These are phyloP conservation scores for Erpetoichthys calabaricus DNA, from an alignment of 2,797 vertebrate genomes.

Conservation along the genomic window DNA sequence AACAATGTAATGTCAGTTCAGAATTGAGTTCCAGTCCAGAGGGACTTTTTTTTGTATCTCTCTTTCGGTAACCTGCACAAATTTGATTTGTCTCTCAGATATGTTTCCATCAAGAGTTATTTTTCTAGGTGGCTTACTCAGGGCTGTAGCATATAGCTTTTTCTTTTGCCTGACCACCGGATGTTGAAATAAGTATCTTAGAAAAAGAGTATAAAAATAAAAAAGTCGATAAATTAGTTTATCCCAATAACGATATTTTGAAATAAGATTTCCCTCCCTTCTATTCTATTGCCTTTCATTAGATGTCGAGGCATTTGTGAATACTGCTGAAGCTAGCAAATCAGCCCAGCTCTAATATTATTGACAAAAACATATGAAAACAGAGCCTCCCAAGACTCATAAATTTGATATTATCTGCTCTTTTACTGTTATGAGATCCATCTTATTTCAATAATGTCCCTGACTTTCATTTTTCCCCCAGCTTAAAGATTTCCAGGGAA, in stretches of 20 bases:
- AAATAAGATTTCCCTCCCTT: conserved; percentile 3
- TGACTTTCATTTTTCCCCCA: not conserved
- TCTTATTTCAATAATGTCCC: conserved; percentile 8
- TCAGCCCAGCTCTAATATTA: conserved; percentile 1
- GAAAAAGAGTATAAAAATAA: not conserved
- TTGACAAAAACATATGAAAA: not conserved
- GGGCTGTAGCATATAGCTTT: not conserved
- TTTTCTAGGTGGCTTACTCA: not conserved
- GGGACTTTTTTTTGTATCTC: not conserved
- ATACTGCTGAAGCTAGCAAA: conserved; percentile 6
- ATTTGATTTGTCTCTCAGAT: conserved; percentile 1
- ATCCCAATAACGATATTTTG: not conserved
- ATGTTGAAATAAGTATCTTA: not conserved
- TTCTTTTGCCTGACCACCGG: not conserved
- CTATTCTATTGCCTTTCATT: conserved; percentile 7
- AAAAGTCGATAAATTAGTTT: not conserved
- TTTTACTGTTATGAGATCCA: conserved; percentile 3
- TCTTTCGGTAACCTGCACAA: not conserved
- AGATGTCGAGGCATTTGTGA: conserved; percentile 6
- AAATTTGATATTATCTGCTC: conserved; percentile 7
- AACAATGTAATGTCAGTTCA: not conserved
- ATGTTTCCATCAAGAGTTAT: conserved; percentile 1
- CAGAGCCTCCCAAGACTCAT: not conserved
- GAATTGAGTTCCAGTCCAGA: not conserved
- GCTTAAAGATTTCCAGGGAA: conserved; percentile 6